Evolutionary conservation across 2,113 vertebrate genomes (phyloP).

Genomic region (Heptranchias perlo): DNA sequence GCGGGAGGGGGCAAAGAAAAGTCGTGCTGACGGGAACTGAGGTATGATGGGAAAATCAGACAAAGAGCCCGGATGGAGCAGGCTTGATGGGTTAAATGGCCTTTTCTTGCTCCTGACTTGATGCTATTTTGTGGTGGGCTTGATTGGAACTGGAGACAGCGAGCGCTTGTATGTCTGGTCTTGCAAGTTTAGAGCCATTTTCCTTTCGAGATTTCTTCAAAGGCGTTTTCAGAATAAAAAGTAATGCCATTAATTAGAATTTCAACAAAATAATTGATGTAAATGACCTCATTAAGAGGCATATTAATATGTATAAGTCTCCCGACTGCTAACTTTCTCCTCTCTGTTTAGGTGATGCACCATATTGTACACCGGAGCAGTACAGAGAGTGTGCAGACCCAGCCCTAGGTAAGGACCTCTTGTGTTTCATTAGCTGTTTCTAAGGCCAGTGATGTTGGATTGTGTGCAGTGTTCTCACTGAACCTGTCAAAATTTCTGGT

Average conservation of each 20-base stretch:
- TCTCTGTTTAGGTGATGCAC: constrained; percentile 74
- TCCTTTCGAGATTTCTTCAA: neutral
- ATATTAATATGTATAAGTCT: neutral
- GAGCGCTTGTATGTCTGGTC: neutral
- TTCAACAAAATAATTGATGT: neutral
- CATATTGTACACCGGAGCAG: constrained; percentile 96
- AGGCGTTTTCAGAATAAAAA: neutral
- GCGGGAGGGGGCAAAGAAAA: neutral
- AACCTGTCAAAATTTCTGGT: neutral
- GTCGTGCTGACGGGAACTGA: neutral
- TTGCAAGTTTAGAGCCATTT: neutral
- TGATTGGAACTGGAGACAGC: neutral
- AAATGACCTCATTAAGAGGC: neutral
- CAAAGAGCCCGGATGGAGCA: neutral
- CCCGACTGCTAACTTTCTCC: constrained; percentile 40
- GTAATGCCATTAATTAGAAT: neutral
- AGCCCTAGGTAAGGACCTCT: constrained; percentile 76
- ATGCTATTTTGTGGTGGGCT: neutral
- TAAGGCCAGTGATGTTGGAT: neutral
- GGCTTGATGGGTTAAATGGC: neutral
- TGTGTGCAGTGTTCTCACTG: neutral
- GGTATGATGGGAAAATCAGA: neutral
- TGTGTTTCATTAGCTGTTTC: neutral
- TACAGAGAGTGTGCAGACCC: constrained; percentile 98
- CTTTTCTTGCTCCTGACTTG: neutral